Evolutionary conservation across 1,140 invertebrate species (phyloP).

Genomic region (Druon quercuslanigerum): DNA sequence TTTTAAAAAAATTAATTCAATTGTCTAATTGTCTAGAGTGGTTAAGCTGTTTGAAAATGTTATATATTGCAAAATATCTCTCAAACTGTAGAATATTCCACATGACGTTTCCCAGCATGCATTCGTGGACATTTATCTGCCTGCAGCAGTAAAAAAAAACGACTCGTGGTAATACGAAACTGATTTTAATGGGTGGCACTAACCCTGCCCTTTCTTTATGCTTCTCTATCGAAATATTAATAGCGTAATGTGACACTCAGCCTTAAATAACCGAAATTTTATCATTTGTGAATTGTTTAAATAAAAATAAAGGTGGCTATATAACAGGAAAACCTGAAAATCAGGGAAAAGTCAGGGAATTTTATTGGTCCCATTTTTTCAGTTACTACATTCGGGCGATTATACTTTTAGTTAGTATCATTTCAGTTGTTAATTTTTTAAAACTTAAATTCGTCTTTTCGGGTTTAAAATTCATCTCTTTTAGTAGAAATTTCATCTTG

Average conservation of each 20-base stretch:
- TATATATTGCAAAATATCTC: constrained; percentile 20
- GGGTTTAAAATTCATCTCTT: too few species aligned
- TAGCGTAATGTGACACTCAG: not conserved
- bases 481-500: too few species aligned
- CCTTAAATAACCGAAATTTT: too few species aligned
- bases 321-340: too few species aligned
- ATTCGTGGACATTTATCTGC: constrained; percentile 62
- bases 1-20: not conserved
- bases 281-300: too few species aligned
- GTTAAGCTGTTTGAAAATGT: not conserved
- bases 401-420: too few species aligned
- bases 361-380: too few species aligned
- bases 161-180: constrained; percentile 64
- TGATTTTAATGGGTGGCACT: constrained; percentile 66
- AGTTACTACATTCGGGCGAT: too few species aligned
- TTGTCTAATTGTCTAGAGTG: not conserved
- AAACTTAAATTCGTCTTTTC: too few species aligned
- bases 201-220: constrained; percentile 35
- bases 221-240: constrained; percentile 62
- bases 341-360: too few species aligned
- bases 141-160: constrained; percentile 57
- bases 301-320: too few species aligned
- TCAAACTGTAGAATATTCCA: constrained; percentile 53
- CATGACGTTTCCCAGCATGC: constrained; percentile 57
- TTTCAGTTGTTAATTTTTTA: too few species aligned